Base-by-base conservation (phyloP, 1,140 invertebrate species). In the Saccostrea glomerata region DNA sequence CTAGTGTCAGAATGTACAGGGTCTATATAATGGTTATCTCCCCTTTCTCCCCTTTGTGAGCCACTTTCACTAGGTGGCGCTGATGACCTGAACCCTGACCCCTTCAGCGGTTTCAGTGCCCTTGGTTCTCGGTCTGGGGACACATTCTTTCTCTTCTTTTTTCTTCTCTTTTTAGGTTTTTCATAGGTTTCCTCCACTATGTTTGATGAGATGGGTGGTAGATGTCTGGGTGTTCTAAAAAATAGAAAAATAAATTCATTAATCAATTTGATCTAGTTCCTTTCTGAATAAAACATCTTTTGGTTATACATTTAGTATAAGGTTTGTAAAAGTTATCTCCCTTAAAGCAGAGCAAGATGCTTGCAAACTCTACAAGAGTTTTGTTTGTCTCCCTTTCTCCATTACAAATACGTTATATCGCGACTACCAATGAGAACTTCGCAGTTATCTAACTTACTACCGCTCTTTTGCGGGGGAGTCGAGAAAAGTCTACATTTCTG, bases 41-140 rank as follows among this genome's bases (percentile, higher is more conserved):
- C 70, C 25, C 30, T 66, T 66, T 66, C 70, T 54, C 40, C 15
- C 25, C 7, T 56, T 13, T 54, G 40, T 9, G 82, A 84, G 2
- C 82, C 82, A 84, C 82, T 84, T 40, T 84, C 82, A 84, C 82
- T 84, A 55, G 40, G 82, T 84, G 82, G 82, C 15, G 40, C 82
- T 84, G 40, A 55, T 15, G 82, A 84, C 20, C 47, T 84, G 54
- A 84, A 84, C n/a, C 47, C 82, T 84, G 40, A 56, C 40, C 54
- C 82, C 15, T 23, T 84, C 11, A 84, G 40, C 0, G 82, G 40
- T 54, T 20, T 20, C 12, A 84, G 40, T 11, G 82, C 17, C 82
- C 54, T 84, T 54, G 82, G 82, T 36, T 84, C 82, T 55, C 82
- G 12, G n/a, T 55, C 40, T 12, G 82, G 36, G n/a, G 82, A 84